These are phyloP conservation scores for Mythimna ferrago DNA, from an alignment of 2,888 invertebrate genomes.

Conservation along the genomic window DNA sequence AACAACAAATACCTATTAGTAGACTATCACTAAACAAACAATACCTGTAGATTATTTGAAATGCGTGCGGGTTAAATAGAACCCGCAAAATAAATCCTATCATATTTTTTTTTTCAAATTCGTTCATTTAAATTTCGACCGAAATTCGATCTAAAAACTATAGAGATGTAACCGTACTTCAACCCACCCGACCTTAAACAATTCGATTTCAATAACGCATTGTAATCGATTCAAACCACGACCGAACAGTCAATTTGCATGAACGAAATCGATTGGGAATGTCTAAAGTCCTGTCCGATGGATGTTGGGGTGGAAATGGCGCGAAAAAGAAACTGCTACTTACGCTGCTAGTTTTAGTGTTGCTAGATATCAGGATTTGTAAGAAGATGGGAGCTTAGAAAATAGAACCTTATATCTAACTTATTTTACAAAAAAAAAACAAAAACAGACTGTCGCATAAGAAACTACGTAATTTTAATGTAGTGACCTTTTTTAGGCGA, in stretches of 20 bases:
- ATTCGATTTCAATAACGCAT: conserved; percentile 57
- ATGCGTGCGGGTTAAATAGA: no score
- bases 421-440: neutral
- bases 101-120: neutral
- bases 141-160: conserved; percentile 28
- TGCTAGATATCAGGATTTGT: conserved; percentile 11
- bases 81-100: neutral
- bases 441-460: neutral
- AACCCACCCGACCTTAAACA: conserved; percentile 45
- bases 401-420: no score
- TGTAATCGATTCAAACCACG: conserved; percentile 59
- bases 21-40: no score
- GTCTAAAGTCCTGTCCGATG: conserved; percentile 52
- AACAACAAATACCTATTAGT: no score
- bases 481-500: no score
- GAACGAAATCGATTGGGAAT: conserved; percentile 56
- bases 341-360: conserved; percentile 25
- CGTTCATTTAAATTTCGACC: conserved; percentile 22
- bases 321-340: conserved; percentile 53
- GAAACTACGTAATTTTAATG: neutral
- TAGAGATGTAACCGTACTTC: conserved; percentile 33
- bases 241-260: conserved; percentile 55
- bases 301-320: conserved; percentile 34
- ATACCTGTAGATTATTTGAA: no score
- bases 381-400: neutral